These are phyloP conservation scores for Paradoxurus hermaphroditus DNA, from an alignment of 2,113 vertebrate genomes.

Conservation along the genomic window DNA sequence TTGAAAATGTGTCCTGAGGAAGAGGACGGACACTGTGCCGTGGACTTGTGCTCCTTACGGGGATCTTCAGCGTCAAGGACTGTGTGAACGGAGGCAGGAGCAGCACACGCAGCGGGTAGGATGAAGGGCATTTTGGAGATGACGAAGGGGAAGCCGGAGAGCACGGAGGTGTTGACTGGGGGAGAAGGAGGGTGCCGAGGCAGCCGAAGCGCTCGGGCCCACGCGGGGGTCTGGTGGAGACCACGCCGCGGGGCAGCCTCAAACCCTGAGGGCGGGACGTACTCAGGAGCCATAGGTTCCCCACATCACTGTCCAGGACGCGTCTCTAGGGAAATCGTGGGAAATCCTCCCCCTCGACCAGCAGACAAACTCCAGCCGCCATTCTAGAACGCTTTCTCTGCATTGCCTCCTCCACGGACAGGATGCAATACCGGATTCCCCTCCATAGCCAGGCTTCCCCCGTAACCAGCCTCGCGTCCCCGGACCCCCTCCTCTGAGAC, in stretches of 20 bases:
- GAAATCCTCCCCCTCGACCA: neutral
- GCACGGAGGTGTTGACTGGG: neutral
- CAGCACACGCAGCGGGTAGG: fast-evolving
- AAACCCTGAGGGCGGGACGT: fast-evolving
- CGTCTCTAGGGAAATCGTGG: neutral
- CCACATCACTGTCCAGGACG: neutral
- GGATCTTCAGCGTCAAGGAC: neutral
- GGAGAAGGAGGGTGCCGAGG: no score
- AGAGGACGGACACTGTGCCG: neutral
- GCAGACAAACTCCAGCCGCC: neutral
- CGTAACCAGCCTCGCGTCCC: neutral
- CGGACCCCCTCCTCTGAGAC: neutral
- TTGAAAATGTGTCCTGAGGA: neutral
- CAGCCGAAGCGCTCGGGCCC: neutral
- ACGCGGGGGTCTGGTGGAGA: neutral
- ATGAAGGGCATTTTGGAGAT: neutral
- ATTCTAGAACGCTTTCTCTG: neutral
- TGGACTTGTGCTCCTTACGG: neutral
- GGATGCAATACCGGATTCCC: neutral
- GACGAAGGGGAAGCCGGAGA: neutral
- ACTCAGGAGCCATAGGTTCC: no score
- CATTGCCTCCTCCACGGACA: neutral
- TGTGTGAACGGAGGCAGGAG: neutral
- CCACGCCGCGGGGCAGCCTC: fast-evolving
- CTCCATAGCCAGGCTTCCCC: neutral